Conservation (phyloP, 2,797 vertebrate genomes). For the Aselliscus stoliczkanus region DNA sequence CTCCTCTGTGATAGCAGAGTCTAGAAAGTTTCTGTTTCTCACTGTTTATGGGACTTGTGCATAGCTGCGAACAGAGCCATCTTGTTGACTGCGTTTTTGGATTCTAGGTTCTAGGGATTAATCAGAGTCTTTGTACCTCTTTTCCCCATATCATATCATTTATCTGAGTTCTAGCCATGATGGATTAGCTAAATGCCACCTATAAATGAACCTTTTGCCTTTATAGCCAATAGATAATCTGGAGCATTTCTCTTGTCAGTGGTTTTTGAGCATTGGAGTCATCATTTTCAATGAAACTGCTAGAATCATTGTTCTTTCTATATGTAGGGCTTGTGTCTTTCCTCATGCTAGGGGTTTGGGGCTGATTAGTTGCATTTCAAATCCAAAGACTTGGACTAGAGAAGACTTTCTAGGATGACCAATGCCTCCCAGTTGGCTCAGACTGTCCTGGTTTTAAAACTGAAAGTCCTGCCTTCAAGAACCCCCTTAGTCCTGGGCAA, state of each 20-base stretch:
- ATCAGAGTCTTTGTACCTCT: not conserved
- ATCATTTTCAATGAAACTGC: not conserved
- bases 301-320: not conserved
- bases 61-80: not conserved
- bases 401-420: not conserved
- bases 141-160: not conserved
- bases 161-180: not conserved
- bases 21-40: not conserved
- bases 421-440: not conserved
- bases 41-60: not conserved
- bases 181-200: not conserved
- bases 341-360: not conserved
- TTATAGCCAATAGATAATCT: not conserved
- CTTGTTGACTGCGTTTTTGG: not conserved
- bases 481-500: not conserved
- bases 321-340: not conserved
- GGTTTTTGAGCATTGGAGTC: not conserved
- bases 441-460: not conserved
- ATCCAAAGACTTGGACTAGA: not conserved
- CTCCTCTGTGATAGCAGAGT: not conserved
- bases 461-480: not conserved
- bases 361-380: not conserved
- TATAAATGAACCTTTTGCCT: not conserved
- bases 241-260: not conserved
- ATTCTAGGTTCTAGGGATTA: not conserved